Conservation (phyloP, 2,888 invertebrate genomes). For the Dicranocentrus wangi region DNA sequence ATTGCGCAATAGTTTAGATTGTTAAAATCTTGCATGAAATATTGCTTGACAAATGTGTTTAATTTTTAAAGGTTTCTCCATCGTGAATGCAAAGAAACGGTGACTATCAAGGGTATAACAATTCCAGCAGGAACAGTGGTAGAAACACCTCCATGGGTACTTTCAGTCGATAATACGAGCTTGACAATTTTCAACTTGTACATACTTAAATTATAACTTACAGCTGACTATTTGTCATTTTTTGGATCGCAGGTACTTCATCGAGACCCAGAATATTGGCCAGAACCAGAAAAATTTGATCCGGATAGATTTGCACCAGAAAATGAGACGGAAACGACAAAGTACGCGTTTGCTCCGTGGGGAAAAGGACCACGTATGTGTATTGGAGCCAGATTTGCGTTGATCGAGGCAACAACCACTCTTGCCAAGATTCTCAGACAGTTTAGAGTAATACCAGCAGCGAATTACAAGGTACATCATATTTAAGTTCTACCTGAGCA, state of each 20-base stretch:
- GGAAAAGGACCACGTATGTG: conserved; percentile 72
- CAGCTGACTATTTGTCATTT: no score
- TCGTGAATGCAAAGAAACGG: conserved; percentile 71
- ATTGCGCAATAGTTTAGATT: neutral
- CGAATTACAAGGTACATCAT: conserved; percentile 65
- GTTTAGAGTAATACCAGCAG: conserved; percentile 65
- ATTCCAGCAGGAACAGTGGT: conserved; percentile 71
- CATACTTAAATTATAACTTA: no score
- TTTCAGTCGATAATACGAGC: neutral
- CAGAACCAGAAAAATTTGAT: conserved; percentile 70
- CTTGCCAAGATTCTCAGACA: conserved; percentile 69
- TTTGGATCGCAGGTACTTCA: conserved; percentile 55
- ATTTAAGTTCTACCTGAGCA: neutral
- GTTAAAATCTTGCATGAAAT: neutral
- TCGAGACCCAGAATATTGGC: conserved; percentile 72
- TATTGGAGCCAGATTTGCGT: conserved; percentile 72
- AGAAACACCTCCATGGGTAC: conserved; percentile 71
- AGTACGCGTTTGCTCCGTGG: conserved; percentile 72
- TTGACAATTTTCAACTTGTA: conserved; percentile 1
- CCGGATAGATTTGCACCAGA: conserved; percentile 71
- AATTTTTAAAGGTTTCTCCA: conserved; percentile 69
- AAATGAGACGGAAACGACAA: conserved; percentile 71
- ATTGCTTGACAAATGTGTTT: neutral
- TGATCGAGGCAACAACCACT: conserved; percentile 72
- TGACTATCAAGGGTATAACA: conserved; percentile 70